phyloP scores from a whole-genome alignment of 2,113 vertebrate genomes.

The Turnix velox region DNA sequence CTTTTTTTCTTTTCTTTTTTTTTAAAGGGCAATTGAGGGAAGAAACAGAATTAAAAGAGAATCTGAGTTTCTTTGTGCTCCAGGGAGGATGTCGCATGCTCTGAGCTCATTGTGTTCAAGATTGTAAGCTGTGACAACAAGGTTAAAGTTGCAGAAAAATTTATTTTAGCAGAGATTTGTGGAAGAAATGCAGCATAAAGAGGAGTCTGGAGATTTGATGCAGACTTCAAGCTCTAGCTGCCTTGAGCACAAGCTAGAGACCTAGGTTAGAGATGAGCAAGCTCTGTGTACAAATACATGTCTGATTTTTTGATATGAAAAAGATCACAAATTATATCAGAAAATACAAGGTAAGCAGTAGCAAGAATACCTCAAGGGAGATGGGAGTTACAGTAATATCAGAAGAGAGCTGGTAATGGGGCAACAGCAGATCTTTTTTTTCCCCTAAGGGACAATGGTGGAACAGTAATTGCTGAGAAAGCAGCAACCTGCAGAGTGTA shows the following conservation, averaged over 20 bases:
- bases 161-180: background rate
- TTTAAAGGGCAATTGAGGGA: background rate
- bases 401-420: constrained; percentile 38
- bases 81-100: background rate
- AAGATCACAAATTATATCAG: constrained; percentile 27
- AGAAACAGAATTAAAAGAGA: background rate
- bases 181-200: background rate
- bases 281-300: background rate
- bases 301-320: constrained; percentile 19
- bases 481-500: background rate
- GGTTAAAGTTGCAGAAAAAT: background rate
- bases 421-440: background rate
- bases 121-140: background rate
- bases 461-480: constrained; percentile 15
- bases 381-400: background rate
- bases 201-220: background rate
- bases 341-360: constrained; percentile 17
- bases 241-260: background rate
- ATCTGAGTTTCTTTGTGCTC: background rate
- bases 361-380: background rate
- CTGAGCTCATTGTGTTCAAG: background rate
- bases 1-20: background rate
- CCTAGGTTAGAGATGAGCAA: background rate
- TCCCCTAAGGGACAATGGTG: background rate
- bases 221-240: background rate